Evolutionary conservation across 1,140 invertebrate genomes (phyloP), one percentile per base, ranked within the genome.

Genomic region (Maniola jurtina): DNA sequence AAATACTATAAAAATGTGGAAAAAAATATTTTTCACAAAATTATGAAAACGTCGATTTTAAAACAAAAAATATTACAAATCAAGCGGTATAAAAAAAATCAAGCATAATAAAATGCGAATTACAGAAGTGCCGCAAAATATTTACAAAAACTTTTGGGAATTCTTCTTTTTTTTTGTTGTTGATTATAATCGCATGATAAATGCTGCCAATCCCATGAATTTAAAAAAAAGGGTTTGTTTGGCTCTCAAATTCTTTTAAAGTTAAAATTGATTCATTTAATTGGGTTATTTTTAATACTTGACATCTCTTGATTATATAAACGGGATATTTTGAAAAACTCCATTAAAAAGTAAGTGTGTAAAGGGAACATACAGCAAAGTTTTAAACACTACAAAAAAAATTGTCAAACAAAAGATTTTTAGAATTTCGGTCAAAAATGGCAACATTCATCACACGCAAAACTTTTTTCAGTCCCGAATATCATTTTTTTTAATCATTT

Each of bases 101-200:
- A 76, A 79, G 75, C 77, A 69, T 68, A 76, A 76, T 71, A 61
- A 72, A 76, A 81, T 71, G 64, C 70, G 74, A 74, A 73, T 72
- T 76, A 72, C 66, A 68, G 72, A 67, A 45, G 75, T 79, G 77
- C 73, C 75, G 73, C 73, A 69, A 73, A 80, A 68, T 78, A 80
- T 80, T 62, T 80, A 80, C 76, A 80, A 73, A 77, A 76, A 68
- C 65, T 70, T 80, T 77, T 80, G 79, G 77, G 79, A 79, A 76
- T 71, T 50, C 5, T 11, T 0, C 5, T 13, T n/a, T 45, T 45
- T 45, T 45, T 45, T 45, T 45, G 42, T 45, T 8, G 9, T 8
- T n/a, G n/a, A n/a, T n/a, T 9, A 45, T 45, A 13, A 13, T 6
- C 42, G 42, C 10, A 38, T 38, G 38, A 6, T 45, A 45, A 45